phyloP scores from a whole-genome alignment of 2,113 vertebrate genomes.

The Mustelus asterias region DNA sequence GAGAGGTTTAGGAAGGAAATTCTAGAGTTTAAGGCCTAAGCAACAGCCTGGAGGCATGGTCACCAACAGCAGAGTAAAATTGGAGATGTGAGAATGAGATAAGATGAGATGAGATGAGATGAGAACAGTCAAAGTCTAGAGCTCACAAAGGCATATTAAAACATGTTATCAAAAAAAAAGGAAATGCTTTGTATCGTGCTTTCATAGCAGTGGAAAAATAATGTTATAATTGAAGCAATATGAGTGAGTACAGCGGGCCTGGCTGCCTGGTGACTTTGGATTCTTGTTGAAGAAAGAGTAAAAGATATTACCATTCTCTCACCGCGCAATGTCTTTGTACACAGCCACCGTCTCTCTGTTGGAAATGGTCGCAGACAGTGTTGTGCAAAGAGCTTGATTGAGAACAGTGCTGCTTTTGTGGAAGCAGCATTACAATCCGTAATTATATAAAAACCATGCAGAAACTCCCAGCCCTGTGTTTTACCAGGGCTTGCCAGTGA shows the following conservation, averaged over 20 bases:
- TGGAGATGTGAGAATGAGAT: too few species aligned
- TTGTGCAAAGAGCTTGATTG: background rate
- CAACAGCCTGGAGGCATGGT: background rate
- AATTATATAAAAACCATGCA: background rate
- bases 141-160: background rate
- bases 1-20: background rate
- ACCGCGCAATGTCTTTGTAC: background rate
- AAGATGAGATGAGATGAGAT: too few species aligned
- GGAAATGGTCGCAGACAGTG: background rate
- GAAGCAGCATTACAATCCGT: constrained; percentile 11
- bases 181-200: background rate
- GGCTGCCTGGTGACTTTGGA: background rate
- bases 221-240: constrained; percentile 16
- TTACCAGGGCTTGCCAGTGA: background rate
- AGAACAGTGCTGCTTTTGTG: constrained; percentile 26
- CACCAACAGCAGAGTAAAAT: too few species aligned
- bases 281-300: background rate
- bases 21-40: background rate
- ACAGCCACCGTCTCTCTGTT: background rate
- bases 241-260: background rate
- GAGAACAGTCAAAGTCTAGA: background rate
- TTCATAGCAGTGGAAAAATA: background rate
- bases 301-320: constrained; percentile 1
- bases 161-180: background rate
- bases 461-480: background rate